Conservation (phyloP, 64 coral and sea anemone species). For the Catalaphyllia jardinei region DNA sequence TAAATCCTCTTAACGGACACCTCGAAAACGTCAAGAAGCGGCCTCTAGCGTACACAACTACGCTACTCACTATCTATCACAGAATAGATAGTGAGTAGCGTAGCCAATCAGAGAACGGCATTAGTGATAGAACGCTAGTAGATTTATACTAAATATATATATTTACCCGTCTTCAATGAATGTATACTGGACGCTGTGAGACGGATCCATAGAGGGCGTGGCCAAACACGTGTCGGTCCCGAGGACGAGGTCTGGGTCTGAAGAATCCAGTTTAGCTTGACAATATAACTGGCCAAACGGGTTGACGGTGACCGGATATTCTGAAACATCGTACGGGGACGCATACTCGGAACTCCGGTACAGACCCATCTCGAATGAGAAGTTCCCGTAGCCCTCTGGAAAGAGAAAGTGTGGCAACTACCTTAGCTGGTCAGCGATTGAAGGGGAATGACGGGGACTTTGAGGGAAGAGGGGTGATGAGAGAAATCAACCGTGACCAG, state of each 20-base stretch:
- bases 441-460: too few relatives aligned
- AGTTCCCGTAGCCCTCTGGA: constrained; percentile 81
- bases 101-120: too few relatives aligned
- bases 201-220: constrained; percentile 69
- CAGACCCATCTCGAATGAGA: constrained; percentile 84
- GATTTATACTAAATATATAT: too few relatives aligned
- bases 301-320: constrained; percentile 73
- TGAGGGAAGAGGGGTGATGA: too few relatives aligned
- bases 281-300: constrained; percentile 63
- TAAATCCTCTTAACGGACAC: too few relatives aligned
- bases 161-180: constrained; percentile 82
- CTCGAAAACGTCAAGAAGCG: too few relatives aligned
- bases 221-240: constrained; percentile 76
- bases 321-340: constrained; percentile 66
- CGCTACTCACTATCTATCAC: too few relatives aligned
- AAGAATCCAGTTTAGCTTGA: constrained; percentile 61
- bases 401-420: not conserved
- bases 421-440: not conserved
- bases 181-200: constrained; percentile 42
- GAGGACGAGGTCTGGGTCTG: constrained; percentile 69
- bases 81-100: too few relatives aligned
- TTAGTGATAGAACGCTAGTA: too few relatives aligned
- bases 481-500: too few relatives aligned
- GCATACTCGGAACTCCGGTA: constrained; percentile 59
- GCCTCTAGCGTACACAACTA: too few relatives aligned